These are phyloP conservation scores for Melanerpes formicivorus DNA, from an alignment of 2,113 vertebrate species.

Conservation along the genomic window DNA sequence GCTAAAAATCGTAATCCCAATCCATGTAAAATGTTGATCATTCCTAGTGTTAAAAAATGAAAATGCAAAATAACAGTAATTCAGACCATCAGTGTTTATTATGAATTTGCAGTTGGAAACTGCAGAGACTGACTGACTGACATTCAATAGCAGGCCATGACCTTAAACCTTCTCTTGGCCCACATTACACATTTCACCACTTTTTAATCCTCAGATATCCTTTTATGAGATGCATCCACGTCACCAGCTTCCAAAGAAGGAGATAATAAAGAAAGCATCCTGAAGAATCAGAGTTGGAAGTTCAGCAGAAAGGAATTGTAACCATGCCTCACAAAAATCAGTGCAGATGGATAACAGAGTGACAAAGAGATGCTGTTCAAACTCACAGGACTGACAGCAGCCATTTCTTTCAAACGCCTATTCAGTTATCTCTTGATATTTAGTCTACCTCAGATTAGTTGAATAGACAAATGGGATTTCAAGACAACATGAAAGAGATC, in stretches of 20 bases:
- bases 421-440: not conserved
- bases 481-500: not conserved
- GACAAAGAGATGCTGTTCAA: not conserved
- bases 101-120: not conserved
- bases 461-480: not conserved
- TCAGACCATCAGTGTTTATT: not conserved
- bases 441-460: not conserved
- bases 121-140: not conserved
- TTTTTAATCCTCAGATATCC: not conserved
- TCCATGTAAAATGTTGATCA: constrained; percentile 98
- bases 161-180: not conserved
- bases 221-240: not conserved
- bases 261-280: not conserved
- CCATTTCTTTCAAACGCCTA: not conserved
- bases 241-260: not conserved
- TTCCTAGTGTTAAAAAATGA: constrained; percentile 79
- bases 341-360: not conserved
- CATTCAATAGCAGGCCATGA: not conserved
- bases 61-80: not conserved
- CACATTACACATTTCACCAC: not conserved
- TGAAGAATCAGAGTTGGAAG: constrained; percentile 9
- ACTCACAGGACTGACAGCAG: not conserved
- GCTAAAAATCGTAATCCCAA: constrained; percentile 93
- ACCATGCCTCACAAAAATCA: not conserved
- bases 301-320: constrained; percentile 15